These are phyloP conservation scores for Catharus fuscescens DNA, from an alignment of 2,113 vertebrate genomes.

Conservation along the genomic window DNA sequence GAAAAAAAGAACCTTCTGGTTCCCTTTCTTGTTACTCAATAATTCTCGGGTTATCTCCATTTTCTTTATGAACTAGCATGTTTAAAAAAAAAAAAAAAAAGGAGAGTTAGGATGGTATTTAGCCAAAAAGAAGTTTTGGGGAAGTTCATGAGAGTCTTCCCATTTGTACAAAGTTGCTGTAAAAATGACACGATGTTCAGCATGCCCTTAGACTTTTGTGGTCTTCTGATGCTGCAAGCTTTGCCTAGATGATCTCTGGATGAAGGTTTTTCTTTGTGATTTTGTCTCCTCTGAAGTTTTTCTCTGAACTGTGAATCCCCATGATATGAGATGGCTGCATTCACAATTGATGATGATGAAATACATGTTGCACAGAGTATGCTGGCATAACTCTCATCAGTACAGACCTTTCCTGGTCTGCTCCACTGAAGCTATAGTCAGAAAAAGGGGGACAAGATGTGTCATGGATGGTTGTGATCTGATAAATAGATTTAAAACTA, in stretches of 20 bases:
- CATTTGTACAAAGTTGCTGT: background rate
- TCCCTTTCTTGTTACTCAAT: background rate
- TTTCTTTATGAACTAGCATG: background rate
- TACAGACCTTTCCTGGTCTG: background rate
- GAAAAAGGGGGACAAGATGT: background rate
- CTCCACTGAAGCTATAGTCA: background rate
- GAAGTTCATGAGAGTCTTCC: background rate
- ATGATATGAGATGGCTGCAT: background rate
- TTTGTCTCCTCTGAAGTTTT: background rate
- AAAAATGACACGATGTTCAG: background rate
- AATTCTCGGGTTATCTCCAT: background rate
- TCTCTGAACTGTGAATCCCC: background rate
- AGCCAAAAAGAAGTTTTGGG: background rate
- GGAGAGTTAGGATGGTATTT: background rate
- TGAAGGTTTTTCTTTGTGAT: background rate
- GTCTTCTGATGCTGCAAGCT: background rate
- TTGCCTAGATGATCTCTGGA: background rate
- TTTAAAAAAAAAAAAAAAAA: background rate
- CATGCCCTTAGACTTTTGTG: fast-evolving
- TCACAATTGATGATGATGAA: background rate
- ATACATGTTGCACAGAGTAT: background rate
- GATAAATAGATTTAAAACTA: background rate
- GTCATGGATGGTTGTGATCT: background rate
- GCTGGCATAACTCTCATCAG: background rate
- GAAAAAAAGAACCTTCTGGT: background rate